Base-by-base conservation (phyloP, 2,113 vertebrate species). In the Anarrhichthys ocellatus region DNA sequence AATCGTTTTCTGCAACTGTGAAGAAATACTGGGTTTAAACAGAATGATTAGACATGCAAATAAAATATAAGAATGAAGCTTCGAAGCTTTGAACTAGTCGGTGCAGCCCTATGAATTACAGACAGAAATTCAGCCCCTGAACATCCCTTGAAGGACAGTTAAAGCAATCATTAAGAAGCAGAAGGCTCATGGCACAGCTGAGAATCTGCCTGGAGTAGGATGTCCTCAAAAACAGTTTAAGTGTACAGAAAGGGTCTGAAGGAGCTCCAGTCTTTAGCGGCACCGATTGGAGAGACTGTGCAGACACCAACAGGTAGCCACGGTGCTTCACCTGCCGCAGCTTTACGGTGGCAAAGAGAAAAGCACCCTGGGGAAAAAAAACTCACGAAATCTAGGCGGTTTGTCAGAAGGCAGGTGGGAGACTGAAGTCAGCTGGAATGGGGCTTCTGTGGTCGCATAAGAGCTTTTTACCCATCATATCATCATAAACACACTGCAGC, bases 261-360 rank as follows among this genome's bases (percentile, higher is more conserved):
- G 46, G 52, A 78, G 61, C 10, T 44, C 71, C 56, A 20, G 17
- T 14, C 27, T 59, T 80, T 73, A 74, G 58, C 62, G 62, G 14
- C 18, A 58, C 17, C 52, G 46, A 13, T 3, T 65, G 18, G 22
- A 78, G 44, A 76, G 38, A 68, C 17, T 22, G 11, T 15, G 52
- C 38, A 58, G 29, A 17, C 18, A 50, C n/a, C 20, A 58, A 40
- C 50, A 67, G 48, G 15, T 67, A 61, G 8, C 20, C 29, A n/a
- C 2, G 29, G 11, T 29, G 46, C 15, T 58, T 75, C 48, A 76
- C 64, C 58, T 76, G 75, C 82, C 14, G 42, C 66, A 46, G 54
- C 64, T 69, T 32, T 38, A 54, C 34, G 34, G 5, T 4, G 61
- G n/a, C 29, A 48, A 64, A 73, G 9, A 72, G 20, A 14, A 65